Conservation (phyloP, 1,140 invertebrate genomes). For the Phymastichus coffea region DNA sequence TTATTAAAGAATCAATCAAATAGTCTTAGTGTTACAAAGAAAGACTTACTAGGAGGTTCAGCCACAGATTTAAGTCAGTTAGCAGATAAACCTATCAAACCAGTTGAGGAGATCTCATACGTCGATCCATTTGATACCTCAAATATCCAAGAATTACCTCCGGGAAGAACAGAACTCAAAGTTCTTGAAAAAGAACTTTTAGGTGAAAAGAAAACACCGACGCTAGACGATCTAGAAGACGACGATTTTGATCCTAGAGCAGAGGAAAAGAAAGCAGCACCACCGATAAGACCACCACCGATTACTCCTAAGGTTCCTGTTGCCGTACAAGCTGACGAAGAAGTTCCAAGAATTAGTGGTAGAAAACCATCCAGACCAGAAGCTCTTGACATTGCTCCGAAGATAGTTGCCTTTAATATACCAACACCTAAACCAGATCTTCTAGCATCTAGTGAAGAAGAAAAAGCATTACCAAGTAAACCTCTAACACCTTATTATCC, state of each 20-base stretch:
- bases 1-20: constrained; percentile 29
- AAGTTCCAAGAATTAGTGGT: background rate
- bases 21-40: constrained; percentile 14
- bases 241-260: constrained; percentile 75
- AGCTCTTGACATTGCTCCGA: constrained; percentile 57
- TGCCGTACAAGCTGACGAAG: constrained; percentile 41
- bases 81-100: constrained; percentile 68
- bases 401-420: constrained; percentile 72
- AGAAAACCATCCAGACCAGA: constrained; percentile 63
- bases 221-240: constrained; percentile 41
- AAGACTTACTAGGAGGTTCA: constrained; percentile 72
- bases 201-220: constrained; percentile 44
- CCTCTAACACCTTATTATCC: constrained; percentile 79
- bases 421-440: constrained; percentile 61
- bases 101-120: constrained; percentile 62
- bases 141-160: constrained; percentile 67
- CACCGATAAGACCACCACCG: constrained; percentile 15
- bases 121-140: constrained; percentile 87
- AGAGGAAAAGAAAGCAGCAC: constrained; percentile 37
- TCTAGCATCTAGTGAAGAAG: constrained; percentile 62
- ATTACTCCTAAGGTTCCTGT: constrained; percentile 13
- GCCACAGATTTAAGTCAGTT: constrained; percentile 72
- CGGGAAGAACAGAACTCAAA: constrained; percentile 76
- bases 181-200: constrained; percentile 76
- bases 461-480: constrained; percentile 61